Conservation (phyloP, 2,888 invertebrate species). For the Zaprionus bogoriensis region DNA sequence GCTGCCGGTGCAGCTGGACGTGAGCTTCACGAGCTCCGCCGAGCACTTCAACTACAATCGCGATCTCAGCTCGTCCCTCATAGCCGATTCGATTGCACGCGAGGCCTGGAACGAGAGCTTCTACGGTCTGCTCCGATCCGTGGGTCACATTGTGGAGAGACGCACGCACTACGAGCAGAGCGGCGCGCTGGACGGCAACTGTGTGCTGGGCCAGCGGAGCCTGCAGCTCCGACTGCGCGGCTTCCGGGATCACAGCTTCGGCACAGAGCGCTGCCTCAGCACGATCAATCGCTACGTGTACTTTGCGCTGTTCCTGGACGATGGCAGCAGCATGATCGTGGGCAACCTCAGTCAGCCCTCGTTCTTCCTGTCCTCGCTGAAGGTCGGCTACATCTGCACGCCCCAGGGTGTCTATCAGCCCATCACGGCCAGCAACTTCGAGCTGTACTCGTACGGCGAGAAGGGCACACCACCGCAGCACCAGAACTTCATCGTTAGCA, state of each 20-base stretch:
- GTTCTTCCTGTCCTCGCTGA: conserved; percentile 84
- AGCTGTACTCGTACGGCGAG: conserved; percentile 88
- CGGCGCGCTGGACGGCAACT: conserved; percentile 86
- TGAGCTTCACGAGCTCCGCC: conserved; percentile 86
- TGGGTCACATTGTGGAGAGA: conserved; percentile 82
- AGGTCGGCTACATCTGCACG: conserved; percentile 86
- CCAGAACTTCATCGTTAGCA: conserved; percentile 86
- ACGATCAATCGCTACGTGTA: conserved; percentile 90
- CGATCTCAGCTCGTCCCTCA: conserved; percentile 86
- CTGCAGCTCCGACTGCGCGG: conserved; percentile 86
- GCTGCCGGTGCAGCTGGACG: conserved; percentile 85
- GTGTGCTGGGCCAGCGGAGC: conserved; percentile 84
- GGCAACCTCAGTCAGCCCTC: conserved; percentile 91
- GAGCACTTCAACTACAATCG: conserved; percentile 89
- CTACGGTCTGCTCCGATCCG: conserved; percentile 86
- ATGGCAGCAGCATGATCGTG: conserved; percentile 87
- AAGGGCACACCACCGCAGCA: conserved; percentile 86
- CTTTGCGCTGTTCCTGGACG: conserved; percentile 89
- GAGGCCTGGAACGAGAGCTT: conserved; percentile 89
- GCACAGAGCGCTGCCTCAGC: conserved; percentile 88
- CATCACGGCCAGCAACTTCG: conserved; percentile 86
- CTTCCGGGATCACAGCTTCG: conserved; percentile 92
- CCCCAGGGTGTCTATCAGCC: conserved; percentile 84
- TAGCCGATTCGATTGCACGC: conserved; percentile 89
- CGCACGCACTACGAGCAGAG: conserved; percentile 94